These are phyloP conservation scores for Pinctada fucata DNA, from an alignment of 2,888 invertebrate species.

Conservation along the genomic window DNA sequence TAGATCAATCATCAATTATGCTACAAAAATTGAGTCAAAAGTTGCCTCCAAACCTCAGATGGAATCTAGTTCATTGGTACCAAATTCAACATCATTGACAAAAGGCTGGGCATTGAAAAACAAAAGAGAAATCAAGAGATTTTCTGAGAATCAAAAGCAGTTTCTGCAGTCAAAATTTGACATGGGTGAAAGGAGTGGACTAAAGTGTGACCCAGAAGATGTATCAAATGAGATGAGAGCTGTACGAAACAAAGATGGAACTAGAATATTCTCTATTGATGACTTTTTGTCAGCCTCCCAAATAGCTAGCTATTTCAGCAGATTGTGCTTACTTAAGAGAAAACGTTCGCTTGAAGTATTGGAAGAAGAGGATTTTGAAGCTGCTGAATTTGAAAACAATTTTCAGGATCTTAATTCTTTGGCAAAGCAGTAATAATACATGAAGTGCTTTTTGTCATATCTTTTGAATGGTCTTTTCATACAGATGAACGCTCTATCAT, in stretches of 20 bases:
- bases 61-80: not conserved
- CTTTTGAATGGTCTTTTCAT: no score
- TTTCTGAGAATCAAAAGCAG: not conserved
- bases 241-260: slow-evolving; percentile 1
- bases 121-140: slow-evolving; percentile 9
- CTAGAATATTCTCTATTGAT: slow-evolving; percentile 2
- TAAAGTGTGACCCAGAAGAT: slow-evolving; percentile 11
- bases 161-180: slow-evolving; percentile 8
- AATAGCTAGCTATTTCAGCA: slow-evolving; percentile 11
- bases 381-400: slow-evolving; percentile 10
- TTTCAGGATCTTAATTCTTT: slow-evolving; percentile 6
- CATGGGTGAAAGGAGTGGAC: slow-evolving; percentile 3
- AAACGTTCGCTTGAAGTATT: slow-evolving; percentile 3
- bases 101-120: slow-evolving; percentile 7
- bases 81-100: not conserved
- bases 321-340: slow-evolving; percentile 7
- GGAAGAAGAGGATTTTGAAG: not conserved
- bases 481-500: no score
- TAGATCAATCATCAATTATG: slow-evolving; percentile 5
- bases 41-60: not conserved
- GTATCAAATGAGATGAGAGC: slow-evolving; percentile 4
- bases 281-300: not conserved
- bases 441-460: no score
- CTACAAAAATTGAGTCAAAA: slow-evolving; percentile 11
- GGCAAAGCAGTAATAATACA: not conserved